A percentile compares a stretch with the other conserved stretches of the same genome.
Conservation (phyloP, 2,888 invertebrate genomes). For the Dromius quadrimaculatus region DNA sequence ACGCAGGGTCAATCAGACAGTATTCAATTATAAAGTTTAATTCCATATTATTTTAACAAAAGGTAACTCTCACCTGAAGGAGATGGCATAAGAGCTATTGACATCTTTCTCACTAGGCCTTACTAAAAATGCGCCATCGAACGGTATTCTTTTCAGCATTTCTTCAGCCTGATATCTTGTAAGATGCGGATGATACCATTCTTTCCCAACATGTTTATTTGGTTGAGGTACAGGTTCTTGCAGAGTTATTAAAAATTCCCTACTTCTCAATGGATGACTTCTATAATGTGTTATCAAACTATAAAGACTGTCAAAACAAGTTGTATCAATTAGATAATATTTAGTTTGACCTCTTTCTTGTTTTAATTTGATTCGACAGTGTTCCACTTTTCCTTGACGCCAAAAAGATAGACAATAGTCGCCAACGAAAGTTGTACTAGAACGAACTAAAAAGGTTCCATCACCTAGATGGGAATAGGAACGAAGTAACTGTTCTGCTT, state of each 20-base stretch:
- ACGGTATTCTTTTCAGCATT: slow-evolving; percentile 83
- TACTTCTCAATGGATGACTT: slow-evolving; percentile 86
- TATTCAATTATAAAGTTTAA: background rate
- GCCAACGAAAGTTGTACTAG: slow-evolving; percentile 95
- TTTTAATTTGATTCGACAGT: slow-evolving; percentile 90
- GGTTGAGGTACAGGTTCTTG: slow-evolving; percentile 95
- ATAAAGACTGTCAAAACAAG: slow-evolving; percentile 92
- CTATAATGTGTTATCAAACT: slow-evolving; percentile 92
- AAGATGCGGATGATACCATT: slow-evolving; percentile 91
- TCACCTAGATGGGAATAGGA: slow-evolving; percentile 87
- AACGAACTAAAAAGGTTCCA: slow-evolving; percentile 92
- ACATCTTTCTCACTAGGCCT: slow-evolving; percentile 89
- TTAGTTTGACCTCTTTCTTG: slow-evolving; percentile 90
- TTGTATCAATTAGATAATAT: slow-evolving; percentile 90
- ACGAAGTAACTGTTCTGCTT: slow-evolving; percentile 82
- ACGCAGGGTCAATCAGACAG: no score
- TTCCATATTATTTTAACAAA: background rate
- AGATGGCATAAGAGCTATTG: slow-evolving; percentile 89
- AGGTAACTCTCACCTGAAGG: slow-evolving; percentile 78
- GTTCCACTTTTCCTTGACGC: slow-evolving; percentile 90
- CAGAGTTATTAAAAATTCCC: slow-evolving; percentile 89
- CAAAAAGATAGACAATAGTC: slow-evolving; percentile 96
- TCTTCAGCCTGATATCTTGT: slow-evolving; percentile 89
- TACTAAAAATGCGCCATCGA: slow-evolving; percentile 95
- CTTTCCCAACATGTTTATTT: slow-evolving; percentile 91